Evolutionary conservation across 2,888 invertebrate genomes (phyloP).

Genomic region (Bursaphelenchus okinawaensis): DNA sequence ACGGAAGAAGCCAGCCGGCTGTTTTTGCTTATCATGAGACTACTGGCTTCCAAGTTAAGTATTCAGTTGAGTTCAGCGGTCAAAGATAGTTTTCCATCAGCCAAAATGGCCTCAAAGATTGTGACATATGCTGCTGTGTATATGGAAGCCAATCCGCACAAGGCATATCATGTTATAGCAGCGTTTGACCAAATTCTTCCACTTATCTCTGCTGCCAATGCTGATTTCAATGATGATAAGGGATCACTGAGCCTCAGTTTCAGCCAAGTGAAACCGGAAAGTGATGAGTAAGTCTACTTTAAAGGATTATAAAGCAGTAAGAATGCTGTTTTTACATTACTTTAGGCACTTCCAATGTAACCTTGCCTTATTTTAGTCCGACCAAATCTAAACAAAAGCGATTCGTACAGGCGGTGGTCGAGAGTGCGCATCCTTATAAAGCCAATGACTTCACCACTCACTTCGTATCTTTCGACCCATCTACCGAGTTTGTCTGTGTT

Average conservation of each 20-base stretch:
- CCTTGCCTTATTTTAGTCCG: neutral
- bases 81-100: slow-evolving; percentile 1
- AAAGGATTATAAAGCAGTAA: too few relatives aligned
- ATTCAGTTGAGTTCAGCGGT: slow-evolving; percentile 20
- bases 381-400: neutral
- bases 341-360: too few relatives aligned
- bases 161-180: slow-evolving; percentile 43
- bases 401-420: slow-evolving; percentile 59
- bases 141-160: slow-evolving; percentile 43
- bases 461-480: slow-evolving; percentile 75
- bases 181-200: slow-evolving; percentile 51
- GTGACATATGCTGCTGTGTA: slow-evolving; percentile 45
- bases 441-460: slow-evolving; percentile 62
- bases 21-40: slow-evolving; percentile 36
- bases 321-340: too few relatives aligned
- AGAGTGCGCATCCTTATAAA: slow-evolving; percentile 94
- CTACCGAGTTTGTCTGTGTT: slow-evolving; percentile 82
- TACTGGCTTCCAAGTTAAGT: slow-evolving; percentile 39
- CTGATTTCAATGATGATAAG: slow-evolving; percentile 10
- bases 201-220: slow-evolving; percentile 38
- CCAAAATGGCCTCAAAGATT: slow-evolving; percentile 26
- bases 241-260: slow-evolving; percentile 19
- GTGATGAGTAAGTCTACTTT: slow-evolving; percentile 6
- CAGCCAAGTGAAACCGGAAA: slow-evolving; percentile 16
- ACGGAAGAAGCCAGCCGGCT: slow-evolving; percentile 16